Conservation (phyloP, 2,113 vertebrate species). For the Empidonax traillii region DNA sequence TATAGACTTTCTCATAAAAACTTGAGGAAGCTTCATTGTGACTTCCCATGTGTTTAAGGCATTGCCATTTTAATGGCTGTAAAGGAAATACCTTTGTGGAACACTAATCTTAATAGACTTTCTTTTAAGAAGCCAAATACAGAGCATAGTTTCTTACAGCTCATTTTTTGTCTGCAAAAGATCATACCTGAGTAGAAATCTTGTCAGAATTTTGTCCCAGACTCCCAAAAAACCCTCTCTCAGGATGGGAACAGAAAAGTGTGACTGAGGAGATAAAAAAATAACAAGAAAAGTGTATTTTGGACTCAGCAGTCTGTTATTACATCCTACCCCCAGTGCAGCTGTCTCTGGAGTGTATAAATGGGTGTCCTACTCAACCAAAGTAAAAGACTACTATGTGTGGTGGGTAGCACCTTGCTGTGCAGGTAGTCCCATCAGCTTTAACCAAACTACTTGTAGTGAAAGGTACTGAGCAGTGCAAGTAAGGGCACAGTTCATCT, state of each 20-base stretch:
- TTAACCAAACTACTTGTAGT: not conserved
- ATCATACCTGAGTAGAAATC: not conserved
- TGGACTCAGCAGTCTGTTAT: not conserved
- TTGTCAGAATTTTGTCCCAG: not conserved
- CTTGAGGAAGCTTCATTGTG: slow-evolving; percentile 28
- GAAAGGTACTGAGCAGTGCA: not conserved
- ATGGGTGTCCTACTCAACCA: not conserved
- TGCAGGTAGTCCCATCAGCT: not conserved
- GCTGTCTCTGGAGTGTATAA: not conserved
- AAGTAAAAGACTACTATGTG: not conserved
- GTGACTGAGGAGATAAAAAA: not conserved
- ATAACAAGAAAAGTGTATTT: not conserved
- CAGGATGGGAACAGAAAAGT: not conserved
- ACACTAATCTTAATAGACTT: slow-evolving; percentile 21
- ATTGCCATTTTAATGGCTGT: slow-evolving; percentile 13
- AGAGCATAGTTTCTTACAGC: not conserved
- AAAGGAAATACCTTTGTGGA: slow-evolving; percentile 55
- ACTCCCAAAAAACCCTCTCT: not conserved
- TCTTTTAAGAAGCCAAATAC: not conserved
- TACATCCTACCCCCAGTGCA: not conserved
- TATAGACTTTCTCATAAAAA: slow-evolving; percentile 32
- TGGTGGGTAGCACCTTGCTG: not conserved
- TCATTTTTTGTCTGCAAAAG: not conserved
- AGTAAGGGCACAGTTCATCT: not conserved
- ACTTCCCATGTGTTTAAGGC: slow-evolving; percentile 11